Evolutionary conservation across 2,797 vertebrate species (phyloP).

Genomic region (Gymnodraco acuticeps): DNA sequence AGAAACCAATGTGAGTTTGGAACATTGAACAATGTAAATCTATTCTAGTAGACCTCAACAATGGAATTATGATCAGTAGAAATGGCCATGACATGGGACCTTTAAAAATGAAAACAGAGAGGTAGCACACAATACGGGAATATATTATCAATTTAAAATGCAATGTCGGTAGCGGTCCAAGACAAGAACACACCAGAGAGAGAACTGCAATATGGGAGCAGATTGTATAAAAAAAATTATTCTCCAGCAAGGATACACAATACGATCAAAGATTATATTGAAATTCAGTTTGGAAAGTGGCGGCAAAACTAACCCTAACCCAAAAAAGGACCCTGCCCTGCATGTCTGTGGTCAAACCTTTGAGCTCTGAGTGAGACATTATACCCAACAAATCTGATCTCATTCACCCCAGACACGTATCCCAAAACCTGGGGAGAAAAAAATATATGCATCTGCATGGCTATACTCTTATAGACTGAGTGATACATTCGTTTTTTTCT

Average conservation of each 20-base stretch:
- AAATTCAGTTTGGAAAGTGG: neutral
- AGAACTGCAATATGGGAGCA: neutral
- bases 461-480: too few relatives aligned
- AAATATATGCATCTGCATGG: too few relatives aligned
- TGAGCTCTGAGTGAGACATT: neutral
- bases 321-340: too few relatives aligned
- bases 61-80: too few relatives aligned
- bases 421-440: neutral
- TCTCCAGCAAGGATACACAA: too few relatives aligned
- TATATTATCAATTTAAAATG: neutral
- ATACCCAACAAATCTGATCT: neutral
- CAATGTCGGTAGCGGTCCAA: neutral
- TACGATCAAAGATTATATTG: neutral
- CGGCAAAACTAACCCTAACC: too few relatives aligned
- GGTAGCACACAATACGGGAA: neutral
- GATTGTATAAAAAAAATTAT: neutral
- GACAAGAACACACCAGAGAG: neutral
- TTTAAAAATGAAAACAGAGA: constrained; percentile 5
- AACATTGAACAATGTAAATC: too few relatives aligned
- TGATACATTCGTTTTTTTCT: too few relatives aligned
- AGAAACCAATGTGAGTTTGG: too few relatives aligned
- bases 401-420: too few relatives aligned
- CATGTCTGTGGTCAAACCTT: neutral
- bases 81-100: too few relatives aligned
- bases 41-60: too few relatives aligned